Percentiles rank a stretch among this genome's conserved stretches.
Conservation (phyloP, 64 coral and sea anemone genomes). For the Anthopleura sola region DNA sequence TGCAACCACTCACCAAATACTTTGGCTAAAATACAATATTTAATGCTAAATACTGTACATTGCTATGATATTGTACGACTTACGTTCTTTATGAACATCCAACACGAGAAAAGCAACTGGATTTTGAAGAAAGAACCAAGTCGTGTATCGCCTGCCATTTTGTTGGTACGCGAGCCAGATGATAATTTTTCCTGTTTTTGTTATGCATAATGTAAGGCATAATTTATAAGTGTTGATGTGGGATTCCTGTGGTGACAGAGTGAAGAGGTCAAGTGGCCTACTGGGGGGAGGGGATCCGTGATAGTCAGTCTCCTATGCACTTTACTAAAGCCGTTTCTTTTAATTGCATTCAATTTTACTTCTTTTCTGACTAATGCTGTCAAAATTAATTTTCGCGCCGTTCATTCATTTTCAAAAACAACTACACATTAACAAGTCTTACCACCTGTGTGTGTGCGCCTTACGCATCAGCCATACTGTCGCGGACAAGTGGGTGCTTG, state of each 20-base stretch:
- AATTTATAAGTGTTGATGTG: neutral
- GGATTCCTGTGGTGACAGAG: neutral
- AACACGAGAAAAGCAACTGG: neutral
- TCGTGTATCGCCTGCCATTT: constrained; percentile 19
- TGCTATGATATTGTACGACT: neutral
- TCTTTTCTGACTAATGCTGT: neutral
- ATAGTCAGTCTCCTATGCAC: neutral
- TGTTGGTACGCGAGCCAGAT: neutral
- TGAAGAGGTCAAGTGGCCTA: neutral
- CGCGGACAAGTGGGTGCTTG: too few species aligned
- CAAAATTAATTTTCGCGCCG: neutral
- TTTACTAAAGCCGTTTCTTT: neutral
- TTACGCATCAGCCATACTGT: too few species aligned
- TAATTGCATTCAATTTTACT: neutral
- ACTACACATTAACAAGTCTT: too few species aligned
- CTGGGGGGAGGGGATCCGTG: neutral
- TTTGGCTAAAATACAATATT: too few species aligned
- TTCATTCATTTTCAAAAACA: too few species aligned
- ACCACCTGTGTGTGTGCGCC: too few species aligned
- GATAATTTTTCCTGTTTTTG: neutral
- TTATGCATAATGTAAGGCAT: neutral
- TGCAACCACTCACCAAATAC: too few species aligned
- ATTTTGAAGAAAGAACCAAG: constrained; percentile 3
- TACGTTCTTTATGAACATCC: neutral
- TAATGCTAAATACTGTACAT: too few species aligned